Conservation (phyloP, 2,797 vertebrate genomes). For the Ptychobarbus kaznakovi region DNA sequence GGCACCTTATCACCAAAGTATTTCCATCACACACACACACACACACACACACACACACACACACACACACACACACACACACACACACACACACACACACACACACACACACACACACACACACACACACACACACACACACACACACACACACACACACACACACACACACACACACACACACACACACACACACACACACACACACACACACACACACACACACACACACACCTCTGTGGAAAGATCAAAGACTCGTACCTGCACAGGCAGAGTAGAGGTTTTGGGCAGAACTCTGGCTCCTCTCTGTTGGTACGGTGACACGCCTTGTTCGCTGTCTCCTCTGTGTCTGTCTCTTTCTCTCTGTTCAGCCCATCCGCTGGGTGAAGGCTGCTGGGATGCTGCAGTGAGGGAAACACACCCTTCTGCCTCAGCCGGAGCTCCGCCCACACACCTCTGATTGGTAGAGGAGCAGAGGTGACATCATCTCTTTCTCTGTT, state of each 20-base stretch:
- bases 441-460: constrained; percentile 11
- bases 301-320: neutral
- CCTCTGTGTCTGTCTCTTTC: constrained; percentile 33
- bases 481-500: constrained; percentile 55
- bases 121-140: constrained; percentile 22
- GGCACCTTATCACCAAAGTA: neutral
- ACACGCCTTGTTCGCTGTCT: constrained; percentile 56
- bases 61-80: constrained; percentile 14
- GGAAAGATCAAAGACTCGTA: constrained; percentile 29
- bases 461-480: constrained; percentile 48
- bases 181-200: constrained; percentile 22
- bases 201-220: constrained; percentile 23
- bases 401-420: constrained; percentile 62
- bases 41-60: constrained; percentile 21
- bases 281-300: neutral
- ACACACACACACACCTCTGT: neutral
- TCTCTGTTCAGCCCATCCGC: constrained; percentile 17
- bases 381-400: constrained; percentile 45
- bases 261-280: constrained; percentile 41
- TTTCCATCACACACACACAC: neutral
- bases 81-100: constrained; percentile 17
- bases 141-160: constrained; percentile 20
- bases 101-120: constrained; percentile 8
- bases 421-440: constrained; percentile 32
- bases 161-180: constrained; percentile 8